Base-by-base conservation (phyloP, 2,113 vertebrate genomes). In the Nipponia nippon region DNA sequence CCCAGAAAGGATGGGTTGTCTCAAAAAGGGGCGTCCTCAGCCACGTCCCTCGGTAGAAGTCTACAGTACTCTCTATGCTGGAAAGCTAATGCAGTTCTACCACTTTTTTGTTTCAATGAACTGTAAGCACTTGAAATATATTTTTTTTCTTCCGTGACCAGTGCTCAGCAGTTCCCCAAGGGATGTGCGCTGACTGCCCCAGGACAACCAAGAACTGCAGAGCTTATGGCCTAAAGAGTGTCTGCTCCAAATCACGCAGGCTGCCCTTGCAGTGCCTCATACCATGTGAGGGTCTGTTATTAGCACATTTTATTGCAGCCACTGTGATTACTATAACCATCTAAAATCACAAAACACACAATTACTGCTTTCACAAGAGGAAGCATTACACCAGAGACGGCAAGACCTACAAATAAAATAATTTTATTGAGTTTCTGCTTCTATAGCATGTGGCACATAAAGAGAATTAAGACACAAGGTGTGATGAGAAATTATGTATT, bases 381-480 rank as follows among this genome's bases (percentile, higher is more conserved):
- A 71, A 73, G 44, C 3, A 16, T 32, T 63, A 30, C 81, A 81
- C 42, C 85, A 76, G 82, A 27, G 89, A 55, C 95, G 80, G 93
- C 94, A 83, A 93, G 63, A 14, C n/a, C 93, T 97, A 95, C 66
- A 94, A 97, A 97, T 16, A 53, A 85, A 95, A 77, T 75, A 2
- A 70, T 94, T 97, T 98, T 98, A 98, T 97, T 96, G 87, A 95
- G 80, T 79, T 84, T 91, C 91, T 93, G 85, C 94, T 95, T 42
- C 95, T 92, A 70, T 7, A 95, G 94, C 66, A 23, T 10, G 71
- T 93, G 90, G 81, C 87, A 92, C 87, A 52, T 42, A 67, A 53
- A 95, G 94, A 97, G 96, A 95, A 80, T 95, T 96, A 96, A 97
- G 97, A 98, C 95, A 93, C 73, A 17, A 95, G 91, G 92, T 95